Evolutionary conservation across 2,888 invertebrate genomes (phyloP).

Genomic region (Lathronympha strigana): DNA sequence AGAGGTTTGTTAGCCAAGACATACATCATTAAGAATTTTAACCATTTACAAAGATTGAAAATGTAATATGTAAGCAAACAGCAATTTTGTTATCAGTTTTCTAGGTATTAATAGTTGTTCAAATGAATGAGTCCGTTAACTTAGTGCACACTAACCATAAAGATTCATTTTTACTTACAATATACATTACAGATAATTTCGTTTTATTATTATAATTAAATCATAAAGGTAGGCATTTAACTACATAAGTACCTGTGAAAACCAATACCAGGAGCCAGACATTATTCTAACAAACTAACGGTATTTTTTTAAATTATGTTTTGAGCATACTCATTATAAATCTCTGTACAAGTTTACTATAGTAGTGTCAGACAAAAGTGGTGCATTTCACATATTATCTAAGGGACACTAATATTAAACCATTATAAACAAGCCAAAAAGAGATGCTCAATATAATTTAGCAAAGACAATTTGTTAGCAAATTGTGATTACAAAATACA

Average conservation of each 20-base stretch:
- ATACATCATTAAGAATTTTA: conserved; percentile 28
- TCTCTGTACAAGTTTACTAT: conserved; percentile 48
- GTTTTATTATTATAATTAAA: conserved; percentile 55
- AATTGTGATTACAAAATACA: conserved; percentile 36
- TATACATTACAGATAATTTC: conserved; percentile 84
- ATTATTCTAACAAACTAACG: conserved; percentile 47
- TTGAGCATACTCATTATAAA: conserved; percentile 64
- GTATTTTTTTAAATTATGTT: conserved; percentile 50
- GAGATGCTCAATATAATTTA: conserved; percentile 36
- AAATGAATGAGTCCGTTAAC: conserved; percentile 59
- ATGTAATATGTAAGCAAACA: conserved; percentile 36
- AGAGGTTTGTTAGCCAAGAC: conserved; percentile 21
- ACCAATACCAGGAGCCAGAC: conserved; percentile 53
- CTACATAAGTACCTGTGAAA: conserved; percentile 48
- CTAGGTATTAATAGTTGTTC: conserved; percentile 57
- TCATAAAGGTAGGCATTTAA: conserved; percentile 54
- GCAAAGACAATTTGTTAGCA: conserved; percentile 24
- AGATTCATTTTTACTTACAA: conserved; percentile 84
- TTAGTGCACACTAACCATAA: conserved; percentile 79
- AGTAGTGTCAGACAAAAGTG: conserved; percentile 19
- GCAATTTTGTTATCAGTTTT: conserved; percentile 30
- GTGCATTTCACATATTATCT: conserved; percentile 8
- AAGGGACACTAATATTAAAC: conserved; percentile 21
- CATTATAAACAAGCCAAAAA: conserved; percentile 28
- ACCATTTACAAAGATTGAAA: conserved; percentile 20